A percentile compares a stretch with the other conserved stretches of the same genome.
Evolutionary conservation across 2,888 invertebrate species (phyloP).

Genomic region (Falcaria lacertinaria): DNA sequence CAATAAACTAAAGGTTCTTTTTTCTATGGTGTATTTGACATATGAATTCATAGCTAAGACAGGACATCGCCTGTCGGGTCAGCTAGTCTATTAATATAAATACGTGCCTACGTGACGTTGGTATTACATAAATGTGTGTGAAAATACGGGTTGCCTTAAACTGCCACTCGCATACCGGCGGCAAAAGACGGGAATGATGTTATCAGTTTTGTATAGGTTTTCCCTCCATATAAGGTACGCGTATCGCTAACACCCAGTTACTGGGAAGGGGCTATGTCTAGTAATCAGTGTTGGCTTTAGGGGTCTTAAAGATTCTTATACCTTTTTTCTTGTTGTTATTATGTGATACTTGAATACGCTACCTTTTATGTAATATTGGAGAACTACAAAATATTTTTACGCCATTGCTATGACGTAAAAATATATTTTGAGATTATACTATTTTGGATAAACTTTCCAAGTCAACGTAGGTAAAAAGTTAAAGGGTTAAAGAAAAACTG

Average conservation of each 20-base stretch:
- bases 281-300: not conserved
- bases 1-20: too few species aligned
- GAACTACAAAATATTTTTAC: not conserved
- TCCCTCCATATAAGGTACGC: not conserved
- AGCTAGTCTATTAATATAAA: too few species aligned
- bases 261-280: not conserved
- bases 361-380: too few species aligned
- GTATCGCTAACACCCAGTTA: not conserved
- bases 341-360: not conserved
- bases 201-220: not conserved
- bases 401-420: too few species aligned
- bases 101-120: not conserved
- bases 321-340: not conserved
- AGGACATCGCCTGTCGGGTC: too few species aligned
- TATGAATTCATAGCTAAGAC: too few species aligned
- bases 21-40: too few species aligned
- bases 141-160: not conserved
- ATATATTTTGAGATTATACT: too few species aligned
- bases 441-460: too few species aligned
- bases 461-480: too few species aligned
- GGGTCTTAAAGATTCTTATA: not conserved
- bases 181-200: not conserved
- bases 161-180: not conserved
- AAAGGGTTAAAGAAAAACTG: too few species aligned
- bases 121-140: not conserved